Evolutionary conservation across 1,140 invertebrate species (phyloP), one percentile per base, ranked within the genome.

Genomic region (Drosophila kohkoa): DNA sequence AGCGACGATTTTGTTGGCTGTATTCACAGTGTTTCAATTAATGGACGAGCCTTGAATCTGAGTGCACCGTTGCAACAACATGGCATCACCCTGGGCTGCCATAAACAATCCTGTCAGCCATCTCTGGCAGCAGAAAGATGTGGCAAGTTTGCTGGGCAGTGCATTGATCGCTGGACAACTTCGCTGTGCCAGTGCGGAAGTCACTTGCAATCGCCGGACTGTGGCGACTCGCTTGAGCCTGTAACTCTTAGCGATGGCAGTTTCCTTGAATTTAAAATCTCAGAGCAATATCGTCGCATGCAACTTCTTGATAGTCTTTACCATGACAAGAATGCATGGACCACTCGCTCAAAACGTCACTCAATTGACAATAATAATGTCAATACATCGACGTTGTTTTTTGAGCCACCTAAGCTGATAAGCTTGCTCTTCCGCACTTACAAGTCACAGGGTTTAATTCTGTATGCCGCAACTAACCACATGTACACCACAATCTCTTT

Each of bases 1-100:
- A 96, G 97, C 0, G 97, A 99, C 87, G 98, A 99, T 92, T 96
- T 99, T 57, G 95, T 99, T 38, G 98, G 98, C 1, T 99, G 98
- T 85, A 94, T 99, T 58, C 97, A 98, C 81, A 97, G 97, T 73
- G 96, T 99, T 0, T 95, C 96, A 0, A 95, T 99, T 35, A 98
- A 98, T 88, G 97, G 97, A 6, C 94, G 96, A 8, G 92, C 94
- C 1, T 82, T 98, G 1, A 98, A 98, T 86, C 91, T 98, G 55
- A 96, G 96, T 15, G 95, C 94, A 78, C 96, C 97, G 0, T 73
- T 98, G 0, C 93, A 95, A 16, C 95, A 96, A 1, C 93, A 95
- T 15, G 95, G 95, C 0, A 95, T 98, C 1, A 94, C 95, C 48
- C 93, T 95, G 0, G 96, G 96, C 3, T 99, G 98, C 92, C 94